phyloP scores from a whole-genome alignment of 2,888 invertebrate genomes.

The Eristalis pertinax region DNA sequence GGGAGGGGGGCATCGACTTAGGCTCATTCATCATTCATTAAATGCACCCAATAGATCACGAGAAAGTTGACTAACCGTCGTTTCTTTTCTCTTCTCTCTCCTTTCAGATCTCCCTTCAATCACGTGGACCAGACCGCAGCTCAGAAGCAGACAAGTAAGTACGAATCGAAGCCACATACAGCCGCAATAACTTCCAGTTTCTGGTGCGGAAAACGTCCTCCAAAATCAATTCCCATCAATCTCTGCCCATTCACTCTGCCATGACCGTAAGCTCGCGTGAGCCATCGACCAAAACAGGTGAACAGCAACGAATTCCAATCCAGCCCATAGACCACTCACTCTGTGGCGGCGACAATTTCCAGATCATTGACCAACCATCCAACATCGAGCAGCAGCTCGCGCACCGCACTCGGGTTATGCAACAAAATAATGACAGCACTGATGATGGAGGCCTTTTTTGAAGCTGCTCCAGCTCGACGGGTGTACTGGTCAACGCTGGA shows the following conservation, averaged over 20 bases:
- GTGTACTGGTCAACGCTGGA: conserved; percentile 34
- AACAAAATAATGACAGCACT: conserved; percentile 59
- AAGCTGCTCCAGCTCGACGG: conserved; percentile 26
- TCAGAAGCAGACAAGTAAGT: conserved; percentile 40
- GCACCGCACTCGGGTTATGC: conserved; percentile 29
- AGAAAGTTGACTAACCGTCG: not conserved
- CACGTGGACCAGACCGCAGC: not conserved
- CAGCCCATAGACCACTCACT: conserved; percentile 45
- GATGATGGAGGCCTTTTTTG: not conserved
- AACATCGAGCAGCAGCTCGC: not conserved
- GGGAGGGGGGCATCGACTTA: not conserved
- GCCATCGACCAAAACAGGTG: conserved; percentile 54
- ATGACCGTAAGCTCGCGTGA: not conserved
- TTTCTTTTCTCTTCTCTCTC: not conserved
- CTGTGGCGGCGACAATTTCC: conserved; percentile 63
- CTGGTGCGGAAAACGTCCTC: conserved; percentile 49
- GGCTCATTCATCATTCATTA: not conserved
- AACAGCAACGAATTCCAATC: conserved; percentile 47
- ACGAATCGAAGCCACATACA: not conserved
- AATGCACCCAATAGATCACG: not conserved
- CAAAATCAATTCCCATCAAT: conserved; percentile 47
- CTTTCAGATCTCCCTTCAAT: conserved; percentile 36
- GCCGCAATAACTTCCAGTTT: conserved; percentile 27
- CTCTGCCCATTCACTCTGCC: conserved; percentile 30
- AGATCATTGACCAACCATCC: conserved; percentile 54